These are phyloP conservation scores for Prostheceraeus crozeri DNA, from an alignment of 2,888 invertebrate species.

Conservation along the genomic window DNA sequence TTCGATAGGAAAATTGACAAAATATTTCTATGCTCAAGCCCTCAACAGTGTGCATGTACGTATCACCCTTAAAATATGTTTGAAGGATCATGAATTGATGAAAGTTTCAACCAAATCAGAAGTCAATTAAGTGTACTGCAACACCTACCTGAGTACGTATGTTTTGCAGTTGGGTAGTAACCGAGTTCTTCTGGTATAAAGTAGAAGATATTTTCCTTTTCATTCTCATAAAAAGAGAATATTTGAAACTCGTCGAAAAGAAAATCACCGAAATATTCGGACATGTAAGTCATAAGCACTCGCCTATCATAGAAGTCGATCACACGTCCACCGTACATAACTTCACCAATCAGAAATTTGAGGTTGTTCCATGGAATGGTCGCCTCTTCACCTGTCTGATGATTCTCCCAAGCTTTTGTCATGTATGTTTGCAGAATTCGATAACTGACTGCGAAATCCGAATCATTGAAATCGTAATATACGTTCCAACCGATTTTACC, in stretches of 20 bases:
- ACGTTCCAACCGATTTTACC: constrained; percentile 41
- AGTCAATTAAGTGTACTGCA: neutral
- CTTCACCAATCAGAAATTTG: constrained; percentile 39
- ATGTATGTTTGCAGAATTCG: constrained; percentile 37
- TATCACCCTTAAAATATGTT: too few species aligned
- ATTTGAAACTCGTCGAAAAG: constrained; percentile 38
- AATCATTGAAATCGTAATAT: constrained; percentile 39
- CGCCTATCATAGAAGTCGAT: constrained; percentile 39
- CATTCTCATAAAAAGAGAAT: constrained; percentile 39
- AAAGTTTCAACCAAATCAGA: neutral
- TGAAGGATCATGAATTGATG: too few species aligned
- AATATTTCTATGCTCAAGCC: too few species aligned
- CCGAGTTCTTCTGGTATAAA: constrained; percentile 34
- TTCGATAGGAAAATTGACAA: too few species aligned
- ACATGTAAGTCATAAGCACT: constrained; percentile 39
- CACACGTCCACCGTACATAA: constrained; percentile 40
- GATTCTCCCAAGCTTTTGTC: constrained; percentile 33
- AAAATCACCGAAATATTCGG: constrained; percentile 41
- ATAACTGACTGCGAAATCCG: constrained; percentile 37
- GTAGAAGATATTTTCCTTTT: constrained; percentile 28
- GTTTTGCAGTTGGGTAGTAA: constrained; percentile 27
- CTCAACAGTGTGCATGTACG: too few species aligned
- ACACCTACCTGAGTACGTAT: constrained; percentile 32
- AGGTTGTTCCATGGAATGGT: constrained; percentile 37
- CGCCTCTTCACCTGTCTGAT: too few species aligned